Evolutionary conservation across 2,888 invertebrate genomes (phyloP).

Genomic region (Tribolium freemani): DNA sequence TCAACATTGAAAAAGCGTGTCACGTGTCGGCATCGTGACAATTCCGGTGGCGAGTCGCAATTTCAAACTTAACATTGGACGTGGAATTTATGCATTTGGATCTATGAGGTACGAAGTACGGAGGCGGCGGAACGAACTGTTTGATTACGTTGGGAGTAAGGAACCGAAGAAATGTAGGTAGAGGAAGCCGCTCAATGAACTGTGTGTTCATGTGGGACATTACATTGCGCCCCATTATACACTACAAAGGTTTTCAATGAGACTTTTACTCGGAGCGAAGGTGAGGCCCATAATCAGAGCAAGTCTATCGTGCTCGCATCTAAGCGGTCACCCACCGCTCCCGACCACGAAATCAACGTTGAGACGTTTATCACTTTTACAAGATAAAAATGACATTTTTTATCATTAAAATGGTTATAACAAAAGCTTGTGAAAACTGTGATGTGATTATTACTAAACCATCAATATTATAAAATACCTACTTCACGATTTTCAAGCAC

Average conservation of each 20-base stretch:
- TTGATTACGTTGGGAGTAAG: slow-evolving; percentile 31
- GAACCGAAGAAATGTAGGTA: slow-evolving; percentile 13
- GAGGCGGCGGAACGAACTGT: slow-evolving; percentile 19
- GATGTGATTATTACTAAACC: too few species aligned
- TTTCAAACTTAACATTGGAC: not conserved
- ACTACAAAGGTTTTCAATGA: slow-evolving; percentile 27
- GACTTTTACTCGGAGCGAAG: slow-evolving; percentile 30
- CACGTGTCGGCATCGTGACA: slow-evolving; percentile 33
- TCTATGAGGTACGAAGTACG: not conserved
- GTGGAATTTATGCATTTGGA: slow-evolving; percentile 24
- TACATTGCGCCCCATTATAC: slow-evolving; percentile 31
- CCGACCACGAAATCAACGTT: not conserved
- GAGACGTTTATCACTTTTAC: too few species aligned
- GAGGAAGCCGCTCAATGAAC: slow-evolving; percentile 29
- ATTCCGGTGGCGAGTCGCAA: slow-evolving; percentile 30
- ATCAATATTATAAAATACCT: too few species aligned
- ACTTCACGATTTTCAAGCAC: too few species aligned
- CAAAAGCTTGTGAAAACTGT: too few species aligned
- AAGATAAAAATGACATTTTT: too few species aligned
- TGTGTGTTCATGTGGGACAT: slow-evolving; percentile 30
- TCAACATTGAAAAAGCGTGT: slow-evolving; percentile 21
- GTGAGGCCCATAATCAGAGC: slow-evolving; percentile 36
- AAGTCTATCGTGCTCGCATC: slow-evolving; percentile 15
- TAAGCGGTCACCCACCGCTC: slow-evolving; percentile 5
- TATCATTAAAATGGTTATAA: too few species aligned